Percentiles rank a stretch among this genome's conserved stretches.
These are phyloP conservation scores for Leptinotarsa defecta DNA, from an alignment of 1,140 invertebrate genomes.

Conservation along the genomic window DNA sequence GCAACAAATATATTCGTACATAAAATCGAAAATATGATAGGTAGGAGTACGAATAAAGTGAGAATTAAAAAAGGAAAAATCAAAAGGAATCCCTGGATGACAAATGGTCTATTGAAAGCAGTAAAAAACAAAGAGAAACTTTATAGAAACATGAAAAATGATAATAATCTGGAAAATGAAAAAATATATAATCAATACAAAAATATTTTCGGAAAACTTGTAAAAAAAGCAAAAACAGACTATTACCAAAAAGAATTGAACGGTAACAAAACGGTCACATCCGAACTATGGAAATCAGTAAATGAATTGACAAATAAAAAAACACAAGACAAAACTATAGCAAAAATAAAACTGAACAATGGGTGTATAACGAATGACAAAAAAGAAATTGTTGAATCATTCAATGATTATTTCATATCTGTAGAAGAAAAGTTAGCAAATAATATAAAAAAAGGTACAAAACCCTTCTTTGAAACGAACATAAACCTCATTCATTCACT, in stretches of 20 bases:
- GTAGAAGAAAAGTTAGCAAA: no score
- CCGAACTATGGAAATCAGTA: neutral
- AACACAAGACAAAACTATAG: no score
- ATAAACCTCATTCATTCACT: no score
- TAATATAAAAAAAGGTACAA: no score
- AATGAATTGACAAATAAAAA: neutral
- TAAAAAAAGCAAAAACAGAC: neutral
- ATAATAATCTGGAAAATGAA: neutral
- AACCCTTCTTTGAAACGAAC: no score
- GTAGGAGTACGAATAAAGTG: conserved; percentile 1
- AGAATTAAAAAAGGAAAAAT: conserved; percentile 12
- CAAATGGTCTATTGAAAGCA: conserved; percentile 9
- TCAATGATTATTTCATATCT: no score
- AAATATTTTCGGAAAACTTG: neutral
- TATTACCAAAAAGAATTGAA: neutral
- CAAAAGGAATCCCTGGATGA: conserved; percentile 4
- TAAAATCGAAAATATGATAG: conserved; percentile 12
- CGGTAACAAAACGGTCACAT: neutral
- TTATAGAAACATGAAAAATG: conserved; percentile 11
- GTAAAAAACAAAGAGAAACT: neutral
- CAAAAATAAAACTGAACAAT: no score
- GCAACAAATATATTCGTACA: conserved; percentile 12
- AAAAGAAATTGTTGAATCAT: no score
- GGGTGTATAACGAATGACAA: no score
- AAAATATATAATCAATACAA: neutral